Percentiles rank a stretch among this genome's conserved stretches.
Evolutionary conservation across 2,888 invertebrate species (phyloP).

Genomic region (Papilio elwesi): DNA sequence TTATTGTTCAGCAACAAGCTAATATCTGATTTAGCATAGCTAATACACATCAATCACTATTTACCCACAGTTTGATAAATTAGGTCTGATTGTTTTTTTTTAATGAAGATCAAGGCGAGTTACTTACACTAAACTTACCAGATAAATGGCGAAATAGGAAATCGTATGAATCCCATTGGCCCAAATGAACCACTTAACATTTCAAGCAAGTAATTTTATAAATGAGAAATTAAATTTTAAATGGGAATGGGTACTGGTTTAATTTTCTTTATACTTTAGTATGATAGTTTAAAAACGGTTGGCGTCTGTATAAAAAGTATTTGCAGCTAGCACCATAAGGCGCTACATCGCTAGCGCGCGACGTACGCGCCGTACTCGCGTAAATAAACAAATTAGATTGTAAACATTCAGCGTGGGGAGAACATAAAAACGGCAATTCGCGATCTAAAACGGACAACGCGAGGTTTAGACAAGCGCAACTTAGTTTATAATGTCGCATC

Average conservation of each 20-base stretch:
- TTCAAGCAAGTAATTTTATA: background rate
- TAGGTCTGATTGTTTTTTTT: background rate
- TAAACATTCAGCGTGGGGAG: constrained; percentile 74
- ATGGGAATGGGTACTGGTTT: background rate
- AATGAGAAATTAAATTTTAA: background rate
- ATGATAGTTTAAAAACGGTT: constrained; percentile 17
- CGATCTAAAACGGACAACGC: constrained; percentile 59
- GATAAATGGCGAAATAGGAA: background rate
- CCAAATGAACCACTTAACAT: background rate
- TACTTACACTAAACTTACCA: background rate
- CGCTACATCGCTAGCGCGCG: constrained; percentile 42
- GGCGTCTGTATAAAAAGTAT: constrained; percentile 34
- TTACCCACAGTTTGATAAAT: background rate
- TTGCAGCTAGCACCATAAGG: constrained; percentile 28
- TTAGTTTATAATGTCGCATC: constrained; percentile 44
- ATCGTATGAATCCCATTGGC: background rate
- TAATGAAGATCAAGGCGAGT: background rate
- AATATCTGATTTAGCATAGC: background rate
- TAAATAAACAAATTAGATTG: constrained; percentile 79
- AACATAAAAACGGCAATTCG: constrained; percentile 69
- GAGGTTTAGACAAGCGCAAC: constrained; percentile 48
- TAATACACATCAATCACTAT: background rate
- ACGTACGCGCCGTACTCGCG: constrained; percentile 62
- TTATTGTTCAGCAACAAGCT: background rate
- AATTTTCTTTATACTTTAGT: constrained; percentile 2